phyloP scores from a whole-genome alignment of 2,113 vertebrate genomes.

The Alexandromys fortis region DNA sequence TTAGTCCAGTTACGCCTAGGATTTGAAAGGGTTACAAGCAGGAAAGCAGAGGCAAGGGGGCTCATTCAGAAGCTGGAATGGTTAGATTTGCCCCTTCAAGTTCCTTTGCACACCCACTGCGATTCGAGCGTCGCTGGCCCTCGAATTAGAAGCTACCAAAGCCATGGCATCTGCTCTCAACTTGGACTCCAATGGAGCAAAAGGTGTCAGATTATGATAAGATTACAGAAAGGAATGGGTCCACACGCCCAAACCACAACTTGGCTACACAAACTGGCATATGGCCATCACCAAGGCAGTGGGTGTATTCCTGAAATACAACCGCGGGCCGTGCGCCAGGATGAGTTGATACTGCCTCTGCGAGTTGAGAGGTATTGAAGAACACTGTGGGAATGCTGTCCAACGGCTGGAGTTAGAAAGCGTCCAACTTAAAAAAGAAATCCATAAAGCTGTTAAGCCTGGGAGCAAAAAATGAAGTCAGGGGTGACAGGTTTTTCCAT shows the following conservation, averaged over 20 bases:
- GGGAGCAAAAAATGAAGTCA: constrained; percentile 15
- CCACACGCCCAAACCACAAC: constrained; percentile 46
- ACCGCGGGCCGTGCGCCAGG: constrained; percentile 26
- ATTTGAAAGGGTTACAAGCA: background rate
- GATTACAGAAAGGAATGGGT: background rate
- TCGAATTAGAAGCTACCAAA: background rate
- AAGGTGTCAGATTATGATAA: background rate
- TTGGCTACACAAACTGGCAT: constrained; percentile 39
- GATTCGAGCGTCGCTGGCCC: background rate
- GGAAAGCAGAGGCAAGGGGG: background rate
- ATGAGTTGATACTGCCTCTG: background rate
- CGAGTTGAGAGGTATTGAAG: background rate
- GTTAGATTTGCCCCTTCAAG: background rate
- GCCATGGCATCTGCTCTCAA: background rate
- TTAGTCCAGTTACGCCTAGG: background rate
- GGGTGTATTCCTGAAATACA: background rate
- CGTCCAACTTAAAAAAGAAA: background rate
- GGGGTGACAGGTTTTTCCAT: background rate
- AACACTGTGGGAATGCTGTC: constrained; percentile 1
- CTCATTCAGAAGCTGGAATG: background rate
- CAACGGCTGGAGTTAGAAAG: background rate
- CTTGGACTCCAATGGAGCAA: background rate
- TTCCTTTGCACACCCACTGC: background rate
- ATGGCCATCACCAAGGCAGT: background rate
- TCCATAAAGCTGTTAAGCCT: background rate